Conservation (phyloP, 35 echinoderm and acorn worm genomes). For the Lytechinus pictus region DNA sequence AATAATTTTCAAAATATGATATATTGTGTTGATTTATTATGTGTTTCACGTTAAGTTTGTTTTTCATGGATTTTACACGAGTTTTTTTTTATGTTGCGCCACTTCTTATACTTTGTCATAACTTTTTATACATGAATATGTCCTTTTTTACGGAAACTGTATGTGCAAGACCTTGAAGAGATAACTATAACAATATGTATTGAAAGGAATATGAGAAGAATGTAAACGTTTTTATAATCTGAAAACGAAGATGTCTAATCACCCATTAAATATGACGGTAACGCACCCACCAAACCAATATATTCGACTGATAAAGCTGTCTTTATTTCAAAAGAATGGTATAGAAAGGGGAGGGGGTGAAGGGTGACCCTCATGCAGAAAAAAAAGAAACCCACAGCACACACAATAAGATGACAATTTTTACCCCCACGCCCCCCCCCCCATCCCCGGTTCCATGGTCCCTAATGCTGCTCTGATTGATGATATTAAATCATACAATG, state of each 20-base stretch:
- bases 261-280: neutral
- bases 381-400: no score
- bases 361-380: neutral
- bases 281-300: neutral
- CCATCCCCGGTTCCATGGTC: no score
- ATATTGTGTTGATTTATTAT: no score
- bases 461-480: no score
- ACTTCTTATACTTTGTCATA: slow-evolving; percentile 20
- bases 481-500: no score
- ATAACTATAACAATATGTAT: neutral
- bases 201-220: neutral
- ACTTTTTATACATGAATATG: neutral
- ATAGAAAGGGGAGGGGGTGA: neutral
- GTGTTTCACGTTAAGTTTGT: neutral
- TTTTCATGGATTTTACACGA: neutral
- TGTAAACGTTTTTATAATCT: neutral
- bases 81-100: neutral
- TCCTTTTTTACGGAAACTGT: no score
- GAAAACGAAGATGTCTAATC: neutral
- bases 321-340: neutral
- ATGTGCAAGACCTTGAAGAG: no score
- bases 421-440: no score
- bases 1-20: no score
- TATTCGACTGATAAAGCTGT: neutral
- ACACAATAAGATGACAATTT: no score